Evolutionary conservation across 2,113 vertebrate species (phyloP), one percentile per base, ranked within the genome.

Genomic region (Colaptes auratus): DNA sequence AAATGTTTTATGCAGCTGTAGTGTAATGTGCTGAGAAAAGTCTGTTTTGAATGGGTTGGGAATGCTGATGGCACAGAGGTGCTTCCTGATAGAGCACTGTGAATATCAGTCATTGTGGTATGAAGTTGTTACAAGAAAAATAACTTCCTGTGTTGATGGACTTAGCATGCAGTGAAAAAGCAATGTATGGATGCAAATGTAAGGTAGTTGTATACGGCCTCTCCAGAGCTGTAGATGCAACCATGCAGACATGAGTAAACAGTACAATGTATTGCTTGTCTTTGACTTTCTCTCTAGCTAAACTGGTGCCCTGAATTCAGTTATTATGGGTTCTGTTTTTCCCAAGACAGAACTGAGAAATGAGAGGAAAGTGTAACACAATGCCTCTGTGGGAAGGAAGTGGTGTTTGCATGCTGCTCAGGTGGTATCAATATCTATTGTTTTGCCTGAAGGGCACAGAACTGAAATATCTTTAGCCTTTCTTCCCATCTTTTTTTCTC

Each of bases 111-210:
- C 92, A 60, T 39, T 88, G 88, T 48, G 66, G 76, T 74, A 92
- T 75, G 81, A 90, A 90, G 90, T 81, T 92, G 90, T 90, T 88
- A 86, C 2, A 53, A 93, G 95, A 96, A 90, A 94, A 96, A 94
- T 84, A 77, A 90, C 80, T 93, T 96, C 96, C 95, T 93, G 83
- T 86, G 90, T 60, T 92, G 93, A 96, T 90, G 82, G 88, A 80
- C 71, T 83, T 70, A 75, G 61, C 65, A 53, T 81, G 88, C 79
- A 39, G 82, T 67, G 74, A 83, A 44, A 78, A 6, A 52, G 86
- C 90, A 92, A 46, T 1, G 61, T 71, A 52, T 56, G 53, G 76
- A 83, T 90, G 73, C 73, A 86, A 56, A 88, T 30, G 58, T 42
- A 60, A 70, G 46, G 92, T 86, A 36, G 50, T 12, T 86, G 61